These are phyloP conservation scores for Tanypteryx hageni DNA, from an alignment of 2,888 invertebrate genomes.

Conservation along the genomic window DNA sequence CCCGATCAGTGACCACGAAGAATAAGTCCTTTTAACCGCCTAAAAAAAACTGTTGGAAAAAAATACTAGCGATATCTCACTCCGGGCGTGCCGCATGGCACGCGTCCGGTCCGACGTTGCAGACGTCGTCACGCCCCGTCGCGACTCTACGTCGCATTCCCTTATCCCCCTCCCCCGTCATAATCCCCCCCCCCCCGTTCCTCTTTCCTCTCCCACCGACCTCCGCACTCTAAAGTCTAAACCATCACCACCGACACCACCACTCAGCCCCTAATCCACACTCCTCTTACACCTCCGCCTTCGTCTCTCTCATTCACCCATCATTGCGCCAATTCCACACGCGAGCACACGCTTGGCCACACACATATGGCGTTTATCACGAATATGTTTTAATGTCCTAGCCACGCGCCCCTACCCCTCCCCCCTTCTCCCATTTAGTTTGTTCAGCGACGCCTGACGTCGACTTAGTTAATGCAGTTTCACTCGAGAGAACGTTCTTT, in stretches of 20 bases:
- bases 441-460: conserved; percentile 11
- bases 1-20: too few species aligned
- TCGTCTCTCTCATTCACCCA: neutral
- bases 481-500: neutral
- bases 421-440: neutral
- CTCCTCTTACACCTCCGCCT: neutral
- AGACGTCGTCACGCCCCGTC: neutral
- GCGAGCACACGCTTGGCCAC: neutral
- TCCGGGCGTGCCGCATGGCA: neutral
- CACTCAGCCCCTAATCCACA: neutral
- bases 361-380: neutral
- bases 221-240: neutral
- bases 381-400: too few species aligned
- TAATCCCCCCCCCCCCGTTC: neutral
- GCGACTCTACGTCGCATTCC: neutral
- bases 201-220: neutral
- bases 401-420: neutral
- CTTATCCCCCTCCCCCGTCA: neutral
- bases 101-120: neutral
- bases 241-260: neutral
- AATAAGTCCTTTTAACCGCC: too few species aligned
- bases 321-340: neutral
- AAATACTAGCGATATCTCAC: too few species aligned
- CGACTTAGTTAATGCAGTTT: neutral
- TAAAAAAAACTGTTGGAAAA: too few species aligned